Percentiles rank a stretch among this genome's conserved stretches.
Evolutionary conservation across 2,888 invertebrate species (phyloP).

Genomic region (Calliscelio sp.): DNA sequence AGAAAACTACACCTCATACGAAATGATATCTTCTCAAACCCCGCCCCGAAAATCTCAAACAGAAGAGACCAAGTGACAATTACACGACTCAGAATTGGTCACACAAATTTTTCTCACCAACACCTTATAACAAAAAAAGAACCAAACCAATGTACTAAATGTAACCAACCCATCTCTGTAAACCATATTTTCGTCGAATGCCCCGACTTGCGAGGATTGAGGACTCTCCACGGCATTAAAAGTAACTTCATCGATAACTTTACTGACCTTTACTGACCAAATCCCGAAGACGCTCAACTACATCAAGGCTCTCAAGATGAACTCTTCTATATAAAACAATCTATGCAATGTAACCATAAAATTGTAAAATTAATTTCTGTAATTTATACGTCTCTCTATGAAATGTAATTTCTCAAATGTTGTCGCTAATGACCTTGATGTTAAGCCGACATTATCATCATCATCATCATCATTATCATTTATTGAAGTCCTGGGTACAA

Average conservation of each 20-base stretch:
- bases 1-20: not conserved
- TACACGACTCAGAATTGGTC: constrained; percentile 2
- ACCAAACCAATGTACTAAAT: not conserved
- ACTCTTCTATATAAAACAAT: not conserved
- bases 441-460: constrained; percentile 32
- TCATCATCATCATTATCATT: no score
- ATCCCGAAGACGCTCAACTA: not conserved
- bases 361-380: no score
- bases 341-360: no score
- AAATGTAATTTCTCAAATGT: not conserved
- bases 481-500: no score
- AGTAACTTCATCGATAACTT: not conserved
- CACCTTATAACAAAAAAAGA: constrained; percentile 11
- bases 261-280: not conserved
- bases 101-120: constrained; percentile 1
- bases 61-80: not conserved
- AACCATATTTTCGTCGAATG: constrained; percentile 4
- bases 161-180: not conserved
- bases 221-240: not conserved
- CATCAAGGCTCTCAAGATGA: constrained; percentile 6
- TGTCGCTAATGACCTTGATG: constrained; percentile 28
- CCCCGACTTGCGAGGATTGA: not conserved
- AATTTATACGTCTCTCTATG: no score
- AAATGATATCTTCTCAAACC: not conserved
- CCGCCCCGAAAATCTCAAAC: not conserved